Conservation (phyloP, 2,113 vertebrate genomes). For the Nothocercus nigrocapillus region DNA sequence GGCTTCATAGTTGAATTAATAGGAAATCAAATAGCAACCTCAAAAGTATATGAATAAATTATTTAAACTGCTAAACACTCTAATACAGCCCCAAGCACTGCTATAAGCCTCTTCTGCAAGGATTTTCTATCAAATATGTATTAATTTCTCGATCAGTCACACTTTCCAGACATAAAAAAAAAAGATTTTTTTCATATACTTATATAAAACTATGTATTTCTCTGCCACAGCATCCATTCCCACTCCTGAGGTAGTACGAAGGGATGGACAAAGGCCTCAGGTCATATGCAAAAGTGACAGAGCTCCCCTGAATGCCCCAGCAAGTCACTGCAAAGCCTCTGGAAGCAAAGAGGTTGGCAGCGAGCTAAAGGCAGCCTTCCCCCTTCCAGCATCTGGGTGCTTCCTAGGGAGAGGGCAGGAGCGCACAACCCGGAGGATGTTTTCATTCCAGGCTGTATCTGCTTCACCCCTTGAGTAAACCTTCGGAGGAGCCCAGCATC, state of each 20-base stretch:
- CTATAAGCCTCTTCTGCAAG: background rate
- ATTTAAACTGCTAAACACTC: background rate
- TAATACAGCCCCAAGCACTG: background rate
- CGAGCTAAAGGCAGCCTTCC: background rate
- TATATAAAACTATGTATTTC: background rate
- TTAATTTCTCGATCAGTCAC: background rate
- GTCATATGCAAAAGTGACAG: background rate
- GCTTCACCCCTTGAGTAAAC: background rate
- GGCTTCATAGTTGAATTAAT: background rate
- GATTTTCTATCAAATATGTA: background rate
- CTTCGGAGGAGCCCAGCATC: background rate
- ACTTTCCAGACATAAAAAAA: background rate
- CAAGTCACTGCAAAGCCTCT: background rate
- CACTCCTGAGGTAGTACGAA: background rate
- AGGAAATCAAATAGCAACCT: background rate
- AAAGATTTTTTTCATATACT: background rate
- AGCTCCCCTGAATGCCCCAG: background rate
- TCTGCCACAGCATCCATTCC: background rate
- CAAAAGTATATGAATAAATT: background rate
- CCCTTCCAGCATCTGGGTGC: background rate
- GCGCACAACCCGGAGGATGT: background rate
- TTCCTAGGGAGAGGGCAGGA: background rate
- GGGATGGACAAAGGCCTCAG: background rate
- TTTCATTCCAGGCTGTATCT: background rate
- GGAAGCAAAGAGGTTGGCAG: background rate